Evolutionary conservation across 2,888 invertebrate species (phyloP), one percentile per base, ranked within the genome.

Genomic region (Choristoneura rosaceana): DNA sequence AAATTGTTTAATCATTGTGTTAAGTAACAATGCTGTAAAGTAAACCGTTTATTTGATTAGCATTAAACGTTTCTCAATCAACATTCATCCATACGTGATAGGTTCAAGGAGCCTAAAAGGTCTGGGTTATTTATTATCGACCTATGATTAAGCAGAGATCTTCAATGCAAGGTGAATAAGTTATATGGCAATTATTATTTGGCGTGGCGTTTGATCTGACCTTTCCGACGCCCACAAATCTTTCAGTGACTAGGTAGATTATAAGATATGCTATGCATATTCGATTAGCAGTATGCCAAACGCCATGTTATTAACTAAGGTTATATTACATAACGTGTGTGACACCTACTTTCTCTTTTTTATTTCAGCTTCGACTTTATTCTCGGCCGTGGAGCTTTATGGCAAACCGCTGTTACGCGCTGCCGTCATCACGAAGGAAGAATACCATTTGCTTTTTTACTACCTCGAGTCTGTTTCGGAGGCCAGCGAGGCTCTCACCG

Each of bases 331-430:
- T 70, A 67, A 74, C 60, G 47, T 68, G 52, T 73, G 73, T 77
- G 69, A 75, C 71, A 66, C 62, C 61, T 71, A 80, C 80, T 82
- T 84, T 84, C 80, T 85, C 80, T 84, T 85, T 84, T 85, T 87
- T 84, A 78, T 94, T 93, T 75, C 94, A 94, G 94, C 94, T 79
- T 88, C 94, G 75, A 94, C 95, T 75, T 85, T 96, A 74, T 94
- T 94, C 84, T 95, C 96, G 75, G 95, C 95, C 64, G 94, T 95
- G 78, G 96, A 96, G 84, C 87, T 96, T 71, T 96, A 96, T 83
- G 96, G 95, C 25, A 95, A 95, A 79, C 96, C 96, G 1, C 88
- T 96, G 70, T 82, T 94, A 45, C 88, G 94, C 52, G 94, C 94
- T 65, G 91, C 93, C 61, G 93, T 89, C 74, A 93, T 95, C 76